Base-by-base conservation (phyloP, 2,888 invertebrate species). In the Syrista parreyssii region DNA sequence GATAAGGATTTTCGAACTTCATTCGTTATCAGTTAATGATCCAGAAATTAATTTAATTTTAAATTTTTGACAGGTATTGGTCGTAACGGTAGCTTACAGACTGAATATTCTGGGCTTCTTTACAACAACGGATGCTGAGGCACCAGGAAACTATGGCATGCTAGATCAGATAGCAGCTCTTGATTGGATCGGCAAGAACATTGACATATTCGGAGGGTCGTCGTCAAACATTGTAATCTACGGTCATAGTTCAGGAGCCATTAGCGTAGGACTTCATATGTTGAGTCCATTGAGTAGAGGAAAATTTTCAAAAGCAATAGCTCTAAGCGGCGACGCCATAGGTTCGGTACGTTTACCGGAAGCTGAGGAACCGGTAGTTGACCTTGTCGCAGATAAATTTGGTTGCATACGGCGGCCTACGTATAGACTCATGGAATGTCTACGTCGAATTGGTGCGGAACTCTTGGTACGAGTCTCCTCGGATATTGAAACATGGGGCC, bases 101-200 rank as follows among this genome's bases (percentile, higher is more conserved):
- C 92, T 97, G 74, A 96, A 95, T 89, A 95, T 97, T 81, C 95
- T 97, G 84, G 97, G 97, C n/a, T 97, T 97, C 89, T 95, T 97
- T 87, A 95, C 96, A 30, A 95, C 96, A 11, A 93, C 95, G 85
- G 96, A 97, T 87, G 94, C 94, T 11, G 96, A 95, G 89, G 95
- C 96, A 9, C 93, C 95, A 0, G 97, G 97, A 1, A 97, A 97
- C 89, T 96, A 94, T 83, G 97, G 97, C 0, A 92, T 97, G 81
- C 93, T 96, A 92, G 97, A 97, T 87, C 97, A 97, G 92, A 94
- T 96, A 35, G 97, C 96, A 0, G 95, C 96, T 0, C 91, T 97
- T 77, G 93, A 93, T 84, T 97, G 97, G 97, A 94, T 97, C 0
- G 95, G 95, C 85, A 94, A 93, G 82, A 96, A 96, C 87, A 96